Percentiles rank a stretch among this genome's conserved stretches.
Evolutionary conservation across 1,140 invertebrate genomes (phyloP).

Genomic region (Polyergus mexicanus): DNA sequence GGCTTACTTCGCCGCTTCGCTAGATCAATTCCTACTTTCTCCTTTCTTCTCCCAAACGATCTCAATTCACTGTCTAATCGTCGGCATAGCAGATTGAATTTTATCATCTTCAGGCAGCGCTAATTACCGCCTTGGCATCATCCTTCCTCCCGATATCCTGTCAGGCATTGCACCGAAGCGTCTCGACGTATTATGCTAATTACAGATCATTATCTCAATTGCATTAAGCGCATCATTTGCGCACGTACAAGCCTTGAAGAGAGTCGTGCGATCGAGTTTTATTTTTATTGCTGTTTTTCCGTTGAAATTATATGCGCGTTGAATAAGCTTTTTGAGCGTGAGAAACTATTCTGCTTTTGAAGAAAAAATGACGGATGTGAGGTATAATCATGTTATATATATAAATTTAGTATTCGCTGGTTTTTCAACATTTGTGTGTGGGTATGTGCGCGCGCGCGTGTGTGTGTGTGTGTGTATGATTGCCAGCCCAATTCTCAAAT

Average conservation of each 20-base stretch:
- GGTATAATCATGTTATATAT: background rate
- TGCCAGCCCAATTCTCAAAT: background rate
- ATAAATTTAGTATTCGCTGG: background rate
- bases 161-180: background rate
- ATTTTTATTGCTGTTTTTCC: constrained; percentile 7
- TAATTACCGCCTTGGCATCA: constrained; percentile 61
- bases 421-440: background rate
- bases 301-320: background rate
- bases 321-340: background rate
- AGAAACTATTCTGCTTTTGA: background rate
- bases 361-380: background rate
- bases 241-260: background rate
- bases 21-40: constrained; percentile 34
- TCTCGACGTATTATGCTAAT: constrained; percentile 48
- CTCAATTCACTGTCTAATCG: constrained; percentile 46
- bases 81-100: constrained; percentile 65
- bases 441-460: no score
- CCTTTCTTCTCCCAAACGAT: background rate
- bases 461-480: background rate
- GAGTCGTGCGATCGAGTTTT: constrained; percentile 21
- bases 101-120: constrained; percentile 40
- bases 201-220: constrained; percentile 47
- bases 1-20: constrained; percentile 27
- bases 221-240: background rate
- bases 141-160: constrained; percentile 25